Conservation (phyloP, 2,888 invertebrate genomes). For the Platycheirus rosarum region DNA sequence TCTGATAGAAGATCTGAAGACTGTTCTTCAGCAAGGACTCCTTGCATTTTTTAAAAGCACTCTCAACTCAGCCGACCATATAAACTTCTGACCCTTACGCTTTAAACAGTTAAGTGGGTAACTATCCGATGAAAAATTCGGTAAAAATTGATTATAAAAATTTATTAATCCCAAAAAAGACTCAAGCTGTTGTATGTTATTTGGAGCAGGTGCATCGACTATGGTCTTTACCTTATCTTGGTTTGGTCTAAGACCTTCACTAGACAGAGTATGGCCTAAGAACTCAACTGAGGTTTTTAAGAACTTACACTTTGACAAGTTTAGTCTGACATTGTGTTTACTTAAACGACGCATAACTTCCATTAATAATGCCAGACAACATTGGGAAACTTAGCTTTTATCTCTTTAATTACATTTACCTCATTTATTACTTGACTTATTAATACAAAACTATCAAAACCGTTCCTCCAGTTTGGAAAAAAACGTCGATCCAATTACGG, state of each 20-base stretch:
- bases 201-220: constrained; percentile 14
- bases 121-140: constrained; percentile 2
- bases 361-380: neutral
- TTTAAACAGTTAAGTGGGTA: constrained; percentile 3
- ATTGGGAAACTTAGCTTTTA: constrained; percentile 3
- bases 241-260: constrained; percentile 2
- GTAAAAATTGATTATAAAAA: neutral
- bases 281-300: constrained; percentile 1
- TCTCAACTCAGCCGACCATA: too few relatives aligned
- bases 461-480: neutral
- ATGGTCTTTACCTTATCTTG: neutral
- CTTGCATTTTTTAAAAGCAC: neutral
- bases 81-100: too few relatives aligned
- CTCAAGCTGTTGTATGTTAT: constrained; percentile 17
- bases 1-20: too few relatives aligned
- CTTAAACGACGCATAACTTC: too few relatives aligned
- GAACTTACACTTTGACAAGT: too few relatives aligned
- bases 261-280: constrained; percentile 16
- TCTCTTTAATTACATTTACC: too few relatives aligned
- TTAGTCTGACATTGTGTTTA: too few relatives aligned
- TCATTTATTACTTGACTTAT: constrained; percentile 9
- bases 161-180: constrained; percentile 13
- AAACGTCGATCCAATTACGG: neutral
- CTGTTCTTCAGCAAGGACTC: neutral
- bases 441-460: neutral